phyloP scores from a whole-genome alignment of 2,113 vertebrate genomes.

The Toxotes chatareus region DNA sequence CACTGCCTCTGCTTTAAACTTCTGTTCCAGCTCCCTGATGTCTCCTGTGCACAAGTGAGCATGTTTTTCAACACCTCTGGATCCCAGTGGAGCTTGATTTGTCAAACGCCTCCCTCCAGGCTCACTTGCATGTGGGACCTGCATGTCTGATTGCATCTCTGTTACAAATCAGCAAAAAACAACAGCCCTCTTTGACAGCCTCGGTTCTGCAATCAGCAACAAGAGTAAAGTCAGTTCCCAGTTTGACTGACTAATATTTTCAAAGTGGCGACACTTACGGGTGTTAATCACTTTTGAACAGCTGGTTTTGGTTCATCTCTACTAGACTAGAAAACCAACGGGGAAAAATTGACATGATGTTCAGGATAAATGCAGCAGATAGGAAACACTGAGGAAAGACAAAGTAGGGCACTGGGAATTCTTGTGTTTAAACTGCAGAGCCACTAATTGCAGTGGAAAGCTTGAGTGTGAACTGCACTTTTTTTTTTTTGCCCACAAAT shows the following conservation, averaged over 20 bases:
- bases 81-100: slow-evolving; percentile 26
- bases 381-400: slow-evolving; percentile 32
- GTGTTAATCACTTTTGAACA: slow-evolving; percentile 41
- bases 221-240: slow-evolving; percentile 1
- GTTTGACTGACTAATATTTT: slow-evolving; percentile 6
- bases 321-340: slow-evolving; percentile 33
- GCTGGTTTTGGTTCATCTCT: slow-evolving; percentile 44
- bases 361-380: slow-evolving; percentile 42
- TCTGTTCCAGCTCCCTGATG: slow-evolving; percentile 10
- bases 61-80: slow-evolving; percentile 16
- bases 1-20: not conserved
- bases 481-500: slow-evolving; percentile 32
- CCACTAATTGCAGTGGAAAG: slow-evolving; percentile 47
- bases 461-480: slow-evolving; percentile 34
- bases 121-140: not conserved
- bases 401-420: slow-evolving; percentile 13
- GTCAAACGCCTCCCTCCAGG: slow-evolving; percentile 29
- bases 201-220: not conserved
- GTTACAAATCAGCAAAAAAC: slow-evolving; percentile 42
- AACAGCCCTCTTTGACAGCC: slow-evolving; percentile 24
- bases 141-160: slow-evolving; percentile 21
- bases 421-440: slow-evolving; percentile 26
- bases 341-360: slow-evolving; percentile 44
- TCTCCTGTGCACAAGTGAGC: slow-evolving; percentile 9
- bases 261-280: slow-evolving; percentile 23